Base-by-base conservation (phyloP, 2,113 vertebrate genomes). In the Orthonyx spaldingii region DNA sequence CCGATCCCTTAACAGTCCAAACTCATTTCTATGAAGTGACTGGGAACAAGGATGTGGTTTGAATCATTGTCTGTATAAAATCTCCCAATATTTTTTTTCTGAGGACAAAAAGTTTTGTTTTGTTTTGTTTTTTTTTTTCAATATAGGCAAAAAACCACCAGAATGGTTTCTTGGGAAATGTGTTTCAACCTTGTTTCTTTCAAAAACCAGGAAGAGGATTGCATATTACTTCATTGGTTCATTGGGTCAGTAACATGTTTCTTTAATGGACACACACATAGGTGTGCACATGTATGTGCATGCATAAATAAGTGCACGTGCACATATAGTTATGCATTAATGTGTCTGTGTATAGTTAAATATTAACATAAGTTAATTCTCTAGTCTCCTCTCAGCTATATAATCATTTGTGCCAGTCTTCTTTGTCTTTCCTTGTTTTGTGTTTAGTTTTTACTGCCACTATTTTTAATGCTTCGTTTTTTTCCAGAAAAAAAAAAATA, bases 1-100 rank as follows among this genome's bases (percentile, higher is more conserved):
- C 28, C 37, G 30, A 37, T 75, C 5, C 4, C 20, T 47, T 47
- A 47, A 26, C 6, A 65, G 10, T 23, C 11, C 16, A 42, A 8
- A 76, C 5, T 64, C 1, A 1, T 35, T 49, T 32, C 20, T 30
- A 5, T 39, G n/a, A 84, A 55, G 55, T 2, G 3, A 49, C n/a
- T 47, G 44, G 27, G 19, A 84, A 69, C 2, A 81, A 37, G 10
- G 11, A 33, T 37, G 7, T 19, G 5, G 33, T 68, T 72, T n/a
- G 18, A 69, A n/a, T 26, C 13, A 53, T 3, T 61, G 11, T 26
- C 42, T 32, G 4, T 35, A 44, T 35, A 76, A 89, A 70, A 35
- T 59, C 1, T 39, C 3, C 19, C 1, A 14, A 0, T n/a, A 1
- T 28, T 6, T 50, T 4, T 21, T 21, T n/a, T 33, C 9, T 32